These are phyloP conservation scores for Falco columbarius DNA, from an alignment of 2,797 vertebrate species.

Conservation along the genomic window DNA sequence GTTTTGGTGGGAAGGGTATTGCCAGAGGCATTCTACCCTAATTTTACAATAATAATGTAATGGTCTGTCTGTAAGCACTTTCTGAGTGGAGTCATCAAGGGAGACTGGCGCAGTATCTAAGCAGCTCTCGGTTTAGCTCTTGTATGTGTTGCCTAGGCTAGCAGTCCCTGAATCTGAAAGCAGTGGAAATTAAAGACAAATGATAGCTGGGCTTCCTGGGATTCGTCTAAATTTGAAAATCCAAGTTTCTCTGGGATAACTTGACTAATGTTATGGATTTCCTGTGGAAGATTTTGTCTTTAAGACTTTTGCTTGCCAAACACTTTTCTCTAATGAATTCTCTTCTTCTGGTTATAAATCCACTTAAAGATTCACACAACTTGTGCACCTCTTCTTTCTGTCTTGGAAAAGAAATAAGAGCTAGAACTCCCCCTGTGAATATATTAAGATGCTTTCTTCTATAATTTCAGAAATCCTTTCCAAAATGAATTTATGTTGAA, in stretches of 20 bases:
- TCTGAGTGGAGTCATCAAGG: not conserved
- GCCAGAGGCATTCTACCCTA: not conserved
- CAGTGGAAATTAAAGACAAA: not conserved
- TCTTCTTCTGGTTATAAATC: not conserved
- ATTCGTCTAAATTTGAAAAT: not conserved
- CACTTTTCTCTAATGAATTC: not conserved
- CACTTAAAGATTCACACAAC: not conserved
- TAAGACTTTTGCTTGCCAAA: not conserved
- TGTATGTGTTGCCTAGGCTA: not conserved
- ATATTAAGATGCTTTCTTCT: not conserved
- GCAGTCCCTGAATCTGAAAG: not conserved
- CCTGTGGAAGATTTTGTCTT: not conserved
- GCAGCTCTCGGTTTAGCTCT: not conserved
- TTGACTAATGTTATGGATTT: not conserved
- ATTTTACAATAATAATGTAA: not conserved
- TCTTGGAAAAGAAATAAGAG: not conserved
- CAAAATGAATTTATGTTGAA: not conserved
- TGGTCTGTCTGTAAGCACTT: not conserved
- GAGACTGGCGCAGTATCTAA: not conserved
- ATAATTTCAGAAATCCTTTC: not conserved
- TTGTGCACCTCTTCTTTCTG: not conserved
- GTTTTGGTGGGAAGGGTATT: slow-evolving; percentile 40
- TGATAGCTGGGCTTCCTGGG: not conserved
- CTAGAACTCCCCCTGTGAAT: not conserved
- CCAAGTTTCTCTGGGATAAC: not conserved